These are phyloP conservation scores for Drosophila auraria DNA, from an alignment of 1,140 invertebrate genomes.

Conservation along the genomic window DNA sequence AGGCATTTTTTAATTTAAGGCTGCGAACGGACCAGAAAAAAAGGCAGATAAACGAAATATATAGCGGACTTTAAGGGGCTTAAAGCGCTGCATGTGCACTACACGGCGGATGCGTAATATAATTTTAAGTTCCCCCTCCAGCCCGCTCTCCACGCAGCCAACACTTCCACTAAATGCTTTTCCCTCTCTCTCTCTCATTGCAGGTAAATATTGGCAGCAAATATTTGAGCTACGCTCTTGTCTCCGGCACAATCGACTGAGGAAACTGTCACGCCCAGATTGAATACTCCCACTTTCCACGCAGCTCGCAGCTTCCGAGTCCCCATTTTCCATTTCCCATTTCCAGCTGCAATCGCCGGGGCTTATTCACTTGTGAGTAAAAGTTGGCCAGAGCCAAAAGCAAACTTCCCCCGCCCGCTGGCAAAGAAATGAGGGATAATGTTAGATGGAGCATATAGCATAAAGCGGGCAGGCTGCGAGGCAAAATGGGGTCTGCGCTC, in stretches of 20 bases:
- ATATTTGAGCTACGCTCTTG: conserved; percentile 69
- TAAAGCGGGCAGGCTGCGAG: background rate
- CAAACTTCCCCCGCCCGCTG: conserved; percentile 31
- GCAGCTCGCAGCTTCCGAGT: too few relatives aligned
- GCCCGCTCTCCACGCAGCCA: background rate
- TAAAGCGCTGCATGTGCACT: conserved; percentile 31
- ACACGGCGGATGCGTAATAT: conserved; percentile 59
- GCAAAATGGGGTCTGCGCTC: background rate
- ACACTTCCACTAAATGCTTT: conserved; percentile 19
- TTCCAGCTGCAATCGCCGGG: conserved; percentile 29
- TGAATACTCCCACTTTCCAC: conserved; percentile 9
- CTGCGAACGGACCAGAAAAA: conserved; percentile 3
- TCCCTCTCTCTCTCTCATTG: conserved; percentile 34
- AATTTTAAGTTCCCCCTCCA: conserved; percentile 43
- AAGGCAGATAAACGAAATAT: conserved; percentile 9
- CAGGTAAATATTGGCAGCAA: conserved; percentile 78
- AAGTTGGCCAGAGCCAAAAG: conserved; percentile 46
- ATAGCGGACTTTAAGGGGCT: conserved; percentile 22
- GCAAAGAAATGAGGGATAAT: conserved; percentile 50
- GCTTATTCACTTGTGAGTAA: conserved; percentile 62
- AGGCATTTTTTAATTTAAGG: conserved; percentile 69
- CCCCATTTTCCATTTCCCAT: background rate
- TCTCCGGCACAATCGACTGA: conserved; percentile 43
- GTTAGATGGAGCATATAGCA: conserved; percentile 32
- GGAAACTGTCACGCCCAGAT: conserved; percentile 43